Conservation (phyloP, 2,888 invertebrate genomes). For the Diaperis boleti region DNA sequence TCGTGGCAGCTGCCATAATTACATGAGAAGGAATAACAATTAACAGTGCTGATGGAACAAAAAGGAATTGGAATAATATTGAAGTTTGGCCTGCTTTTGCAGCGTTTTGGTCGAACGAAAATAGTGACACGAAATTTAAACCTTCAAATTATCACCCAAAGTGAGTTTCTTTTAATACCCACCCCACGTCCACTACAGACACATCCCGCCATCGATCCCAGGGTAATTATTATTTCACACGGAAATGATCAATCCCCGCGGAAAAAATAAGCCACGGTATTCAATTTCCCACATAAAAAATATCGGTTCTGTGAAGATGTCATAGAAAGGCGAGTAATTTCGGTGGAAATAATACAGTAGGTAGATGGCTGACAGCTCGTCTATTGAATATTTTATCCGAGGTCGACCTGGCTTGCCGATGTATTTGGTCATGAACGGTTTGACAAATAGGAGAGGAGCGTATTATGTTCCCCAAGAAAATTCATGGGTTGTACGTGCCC, state of each 20-base stretch:
- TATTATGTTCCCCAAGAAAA: conserved; percentile 46
- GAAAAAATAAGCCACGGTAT: background rate
- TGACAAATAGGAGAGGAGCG: conserved; percentile 48
- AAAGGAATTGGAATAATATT: too few species aligned
- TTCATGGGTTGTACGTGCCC: conserved; percentile 43
- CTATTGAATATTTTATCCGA: conserved; percentile 40
- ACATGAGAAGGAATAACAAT: too few species aligned
- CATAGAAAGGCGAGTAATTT: conserved; percentile 22
- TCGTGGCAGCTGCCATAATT: background rate
- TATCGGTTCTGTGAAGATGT: conserved; percentile 28
- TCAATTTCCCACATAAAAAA: conserved; percentile 10
- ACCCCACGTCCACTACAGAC: too few species aligned
- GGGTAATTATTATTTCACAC: too few species aligned
- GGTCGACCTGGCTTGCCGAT: conserved; percentile 16
- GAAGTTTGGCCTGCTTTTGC: too few species aligned
- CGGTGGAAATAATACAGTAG: conserved; percentile 33
- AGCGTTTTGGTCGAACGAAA: too few species aligned
- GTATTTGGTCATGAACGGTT: conserved; percentile 47
- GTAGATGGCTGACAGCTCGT: conserved; percentile 38
- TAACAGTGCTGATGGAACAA: too few species aligned
- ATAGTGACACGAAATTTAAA: too few species aligned
- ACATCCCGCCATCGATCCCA: too few species aligned
- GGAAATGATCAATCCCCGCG: too few species aligned
- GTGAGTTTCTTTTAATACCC: too few species aligned
- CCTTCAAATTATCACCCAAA: too few species aligned